Evolutionary conservation across 2,888 invertebrate species (phyloP), one percentile per base, ranked within the genome.

Genomic region (Trachelus tabidus): DNA sequence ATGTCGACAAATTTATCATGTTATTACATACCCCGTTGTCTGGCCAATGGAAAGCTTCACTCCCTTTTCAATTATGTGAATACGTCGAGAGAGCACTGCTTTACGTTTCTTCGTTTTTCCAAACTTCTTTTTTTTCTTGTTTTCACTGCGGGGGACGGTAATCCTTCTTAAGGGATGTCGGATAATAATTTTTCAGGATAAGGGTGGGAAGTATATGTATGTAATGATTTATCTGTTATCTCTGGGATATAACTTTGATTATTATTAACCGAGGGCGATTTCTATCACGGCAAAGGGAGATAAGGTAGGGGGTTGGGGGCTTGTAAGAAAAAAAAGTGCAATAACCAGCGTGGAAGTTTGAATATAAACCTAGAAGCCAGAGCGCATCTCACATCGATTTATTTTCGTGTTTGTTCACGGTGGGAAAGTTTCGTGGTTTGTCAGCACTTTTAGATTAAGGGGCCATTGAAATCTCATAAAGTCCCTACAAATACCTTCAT

Each of bases 361-460:
- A 90, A 90, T 90, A 89, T 90, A 90, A 91, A 90, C 87, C 85
- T 84, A 79, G 85, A 87, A 82, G 87, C 81, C 83, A 83, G 83
- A 83, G 85, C 85, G 84, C 56, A 56, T 83, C 80, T 83, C 83
- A 85, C 87, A 90, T 89, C 91, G 90, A 91, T 91, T 91, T 91
- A 91, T 91, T 90, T 87, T 85, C 89, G 88, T 91, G 90, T 91
- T 91, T 91, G 90, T 90, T 90, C 90, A 85, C 87, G 82, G 87
- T 86, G 85, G 83, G 83, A 90, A 91, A 90, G 89, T 91, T 91
- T 90, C 87, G 90, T 87, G 91, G 90, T 90, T 91, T 91, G 91
- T 91, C 91, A 91, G 90, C 91, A 89, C 89, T 91, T 91, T 91
- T 89, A 90, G 89, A 89, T 90, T 89, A 90, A 87, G 87, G 88